These are phyloP conservation scores for Pantherophis vulpinus DNA, from an alignment of 2,797 vertebrate species.

Conservation along the genomic window DNA sequence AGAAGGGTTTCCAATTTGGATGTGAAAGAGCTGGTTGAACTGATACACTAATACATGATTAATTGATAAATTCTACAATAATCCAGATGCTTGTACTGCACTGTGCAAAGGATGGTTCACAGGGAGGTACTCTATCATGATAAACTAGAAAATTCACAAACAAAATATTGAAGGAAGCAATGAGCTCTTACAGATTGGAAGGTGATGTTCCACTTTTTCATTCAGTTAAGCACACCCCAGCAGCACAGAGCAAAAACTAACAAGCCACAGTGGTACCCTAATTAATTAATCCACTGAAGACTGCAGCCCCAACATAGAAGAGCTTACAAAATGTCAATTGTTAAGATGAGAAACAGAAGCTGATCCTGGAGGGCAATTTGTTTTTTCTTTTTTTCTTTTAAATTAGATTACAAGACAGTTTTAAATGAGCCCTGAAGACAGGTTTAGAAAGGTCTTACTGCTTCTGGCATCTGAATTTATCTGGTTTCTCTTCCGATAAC, in stretches of 20 bases:
- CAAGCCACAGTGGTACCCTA: background rate
- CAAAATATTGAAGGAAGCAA: background rate
- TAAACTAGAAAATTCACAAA: background rate
- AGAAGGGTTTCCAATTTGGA: background rate
- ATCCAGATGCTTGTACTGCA: background rate
- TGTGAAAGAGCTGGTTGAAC: background rate
- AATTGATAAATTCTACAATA: background rate
- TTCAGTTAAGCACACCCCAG: background rate
- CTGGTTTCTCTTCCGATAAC: background rate
- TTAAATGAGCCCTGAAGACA: background rate
- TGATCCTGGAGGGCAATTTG: background rate
- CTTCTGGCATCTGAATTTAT: background rate
- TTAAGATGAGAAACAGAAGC: background rate
- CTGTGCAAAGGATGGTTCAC: background rate
- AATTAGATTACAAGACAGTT: background rate
- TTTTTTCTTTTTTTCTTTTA: background rate
- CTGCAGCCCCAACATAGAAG: background rate
- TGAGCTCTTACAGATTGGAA: background rate
- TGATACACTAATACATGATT: background rate
- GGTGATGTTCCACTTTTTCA: background rate
- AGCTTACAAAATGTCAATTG: background rate
- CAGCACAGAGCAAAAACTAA: background rate
- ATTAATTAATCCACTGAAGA: background rate
- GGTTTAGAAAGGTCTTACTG: background rate
- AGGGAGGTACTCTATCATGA: background rate